Evolutionary conservation across 2,113 vertebrate species (phyloP), one percentile per base, ranked within the genome.

Genomic region (Capra hircus): DNA sequence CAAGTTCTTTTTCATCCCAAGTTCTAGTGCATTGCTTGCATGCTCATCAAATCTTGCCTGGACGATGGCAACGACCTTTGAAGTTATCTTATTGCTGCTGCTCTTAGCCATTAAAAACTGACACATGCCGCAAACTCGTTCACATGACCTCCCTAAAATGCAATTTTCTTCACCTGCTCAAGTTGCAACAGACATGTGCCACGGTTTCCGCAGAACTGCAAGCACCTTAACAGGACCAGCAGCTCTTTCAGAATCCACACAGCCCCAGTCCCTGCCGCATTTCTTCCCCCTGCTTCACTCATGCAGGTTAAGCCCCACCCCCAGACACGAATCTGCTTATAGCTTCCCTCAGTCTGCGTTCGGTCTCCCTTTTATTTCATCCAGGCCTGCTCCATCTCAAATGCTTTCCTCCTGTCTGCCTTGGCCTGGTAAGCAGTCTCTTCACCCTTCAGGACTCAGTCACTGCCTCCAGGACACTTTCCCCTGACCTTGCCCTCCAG

Each of bases 171-270:
- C 40, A 27, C 10, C 25, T 60, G 19, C 36, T 85, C 30, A 10
- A 2, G 10, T 28, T 5, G 6, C 25, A 33, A 2, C 9, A 15
- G 8, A 11, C 4, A 3, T 5, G 1, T 2, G 1, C 23, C 7
- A 5, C 1, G 3, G 57, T 60, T 45, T 57, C 4, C 0, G 7
- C 59, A 40, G 59, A 53, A 60, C 21, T 2, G 43, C 13, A 1
- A 0, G 6, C 2, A 27, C 6, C 25, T 59, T 36, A 27, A 10
- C n/a, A 50, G 53, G 30, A 19, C 27, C 50, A 10, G 9, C 1
- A 36, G 48, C 19, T 6, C 50, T 40, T 71, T 45, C 25, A 52
- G 77, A 50, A 67, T 25, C 88, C 4, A 45, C 1, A 3, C 21
- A 17, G 8, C 23, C 21, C 10, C 2, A 0, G 6, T 10, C 36